Evolutionary conservation across 2,888 invertebrate species (phyloP), one percentile per base, ranked within the genome.

Genomic region (Tenthredo livida): DNA sequence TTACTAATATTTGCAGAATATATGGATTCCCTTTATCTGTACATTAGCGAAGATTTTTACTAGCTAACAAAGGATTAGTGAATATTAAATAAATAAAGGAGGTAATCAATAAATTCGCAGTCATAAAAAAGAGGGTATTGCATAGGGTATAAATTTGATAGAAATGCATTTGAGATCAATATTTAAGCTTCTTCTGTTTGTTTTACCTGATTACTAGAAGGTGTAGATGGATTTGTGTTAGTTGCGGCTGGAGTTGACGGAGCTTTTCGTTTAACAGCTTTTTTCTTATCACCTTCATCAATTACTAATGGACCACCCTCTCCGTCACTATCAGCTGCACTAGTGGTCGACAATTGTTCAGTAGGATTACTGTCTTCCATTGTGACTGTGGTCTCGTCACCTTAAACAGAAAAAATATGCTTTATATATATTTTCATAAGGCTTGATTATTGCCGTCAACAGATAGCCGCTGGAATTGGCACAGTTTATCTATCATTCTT

Each of bases 281-380:
- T 93, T 82, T 93, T 93, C 84, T 92, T 92, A 43, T 93, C 92
- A 17, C 91, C 90, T 85, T 93, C 93, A 72, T 93, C 93, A 21
- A 93, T 93, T 6, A 93, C 88, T 58, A 93, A 85, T 54, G 91
- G 91, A 40, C 93, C 92, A 78, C 89, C 86, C 86, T 93, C 93
- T 70, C 89, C 86, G 29, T 93, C 93, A 72, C 91, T 92, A 80
- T 92, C 92, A 6, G 83, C 85, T 6, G 87, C 85, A 1, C 77
- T 84, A 0, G 73, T 73, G 29, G 77, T 40, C 12, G 86, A 43
- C 33, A 67, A 47, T 21, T 65, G 47, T 47, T 83, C 83, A 0
- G 25, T n/a, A 33, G 67, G 43, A 70, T 70, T 50, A 50, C 67
- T 67, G 17, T 83, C 83, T 29, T 83, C 70, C 21, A 83, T 40